A percentile compares a stretch with the other conserved stretches of the same genome.
Conservation (phyloP, 2,113 vertebrate species). For the Brachirus orientalis region DNA sequence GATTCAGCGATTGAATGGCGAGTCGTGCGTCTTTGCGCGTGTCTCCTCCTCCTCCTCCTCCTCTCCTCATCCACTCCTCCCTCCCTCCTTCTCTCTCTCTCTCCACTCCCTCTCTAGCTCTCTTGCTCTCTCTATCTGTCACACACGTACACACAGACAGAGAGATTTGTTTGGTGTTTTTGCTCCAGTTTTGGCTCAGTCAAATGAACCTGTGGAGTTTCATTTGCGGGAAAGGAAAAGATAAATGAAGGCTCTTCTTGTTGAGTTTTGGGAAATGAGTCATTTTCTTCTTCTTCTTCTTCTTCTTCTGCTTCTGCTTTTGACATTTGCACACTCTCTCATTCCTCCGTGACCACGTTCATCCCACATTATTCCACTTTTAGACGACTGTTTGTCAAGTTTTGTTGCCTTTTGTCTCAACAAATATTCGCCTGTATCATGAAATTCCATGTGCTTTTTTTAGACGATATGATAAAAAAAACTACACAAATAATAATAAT, state of each 20-base stretch:
- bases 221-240: slow-evolving; percentile 7
- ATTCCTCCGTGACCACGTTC: not conserved
- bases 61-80: not conserved
- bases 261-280: slow-evolving; percentile 73
- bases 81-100: not conserved
- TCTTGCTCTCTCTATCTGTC: not conserved
- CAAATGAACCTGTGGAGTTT: slow-evolving; percentile 19
- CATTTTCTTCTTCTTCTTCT: not conserved
- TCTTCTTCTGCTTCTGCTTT: not conserved
- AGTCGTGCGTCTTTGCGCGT: slow-evolving; percentile 51
- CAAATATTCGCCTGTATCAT: too few species aligned
- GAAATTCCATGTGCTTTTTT: too few species aligned
- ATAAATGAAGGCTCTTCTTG: slow-evolving; percentile 16
- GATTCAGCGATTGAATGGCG: slow-evolving; percentile 30
- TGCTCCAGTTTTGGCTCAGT: slow-evolving; percentile 34
- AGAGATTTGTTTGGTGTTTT: too few species aligned
- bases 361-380: not conserved
- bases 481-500: too few species aligned
- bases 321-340: too few species aligned
- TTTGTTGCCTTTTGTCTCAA: too few species aligned
- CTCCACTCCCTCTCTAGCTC: not conserved
- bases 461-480: too few species aligned
- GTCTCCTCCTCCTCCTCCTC: slow-evolving; percentile 10
- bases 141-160: not conserved
- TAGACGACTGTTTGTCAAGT: too few species aligned